Conservation (phyloP, 2,113 vertebrate genomes). For the Elgaria multicarinata region DNA sequence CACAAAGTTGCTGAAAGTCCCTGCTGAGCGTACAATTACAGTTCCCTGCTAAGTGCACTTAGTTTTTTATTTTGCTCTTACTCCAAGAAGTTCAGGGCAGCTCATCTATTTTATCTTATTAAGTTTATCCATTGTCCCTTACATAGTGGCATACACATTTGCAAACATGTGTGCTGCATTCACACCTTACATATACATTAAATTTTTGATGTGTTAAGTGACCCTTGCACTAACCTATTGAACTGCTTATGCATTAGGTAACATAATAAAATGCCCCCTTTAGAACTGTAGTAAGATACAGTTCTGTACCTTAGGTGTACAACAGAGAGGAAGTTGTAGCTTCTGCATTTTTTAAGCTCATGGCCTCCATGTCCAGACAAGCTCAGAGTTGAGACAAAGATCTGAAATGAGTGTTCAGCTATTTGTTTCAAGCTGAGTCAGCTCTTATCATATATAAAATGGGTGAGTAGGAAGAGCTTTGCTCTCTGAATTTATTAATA, state of each 20-base stretch:
- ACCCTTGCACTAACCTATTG: constrained; percentile 41
- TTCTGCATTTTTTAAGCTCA: constrained; percentile 71
- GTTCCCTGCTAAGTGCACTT: neutral
- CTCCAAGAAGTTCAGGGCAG: neutral
- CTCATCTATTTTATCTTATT: neutral
- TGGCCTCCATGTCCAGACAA: constrained; percentile 52
- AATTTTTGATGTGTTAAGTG: neutral
- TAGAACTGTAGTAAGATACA: constrained; percentile 33
- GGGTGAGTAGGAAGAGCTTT: neutral
- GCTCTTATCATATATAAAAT: constrained; percentile 37
- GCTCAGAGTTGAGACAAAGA: constrained; percentile 15
- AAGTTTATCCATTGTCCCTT: neutral
- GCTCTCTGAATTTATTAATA: constrained; percentile 22
- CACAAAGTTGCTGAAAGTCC: neutral
- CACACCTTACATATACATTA: neutral
- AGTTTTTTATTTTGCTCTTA: neutral
- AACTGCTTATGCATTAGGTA: constrained; percentile 42
- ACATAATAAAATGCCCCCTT: constrained; percentile 36
- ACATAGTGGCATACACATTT: neutral
- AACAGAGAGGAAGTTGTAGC: constrained; percentile 64
- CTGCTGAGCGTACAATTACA: neutral
- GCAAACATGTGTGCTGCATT: neutral
- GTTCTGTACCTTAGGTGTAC: constrained; percentile 24
- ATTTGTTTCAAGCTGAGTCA: constrained; percentile 50
- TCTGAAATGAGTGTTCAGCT: neutral